phyloP scores from a whole-genome alignment of 2,797 vertebrate species.

The Liasis olivaceus region DNA sequence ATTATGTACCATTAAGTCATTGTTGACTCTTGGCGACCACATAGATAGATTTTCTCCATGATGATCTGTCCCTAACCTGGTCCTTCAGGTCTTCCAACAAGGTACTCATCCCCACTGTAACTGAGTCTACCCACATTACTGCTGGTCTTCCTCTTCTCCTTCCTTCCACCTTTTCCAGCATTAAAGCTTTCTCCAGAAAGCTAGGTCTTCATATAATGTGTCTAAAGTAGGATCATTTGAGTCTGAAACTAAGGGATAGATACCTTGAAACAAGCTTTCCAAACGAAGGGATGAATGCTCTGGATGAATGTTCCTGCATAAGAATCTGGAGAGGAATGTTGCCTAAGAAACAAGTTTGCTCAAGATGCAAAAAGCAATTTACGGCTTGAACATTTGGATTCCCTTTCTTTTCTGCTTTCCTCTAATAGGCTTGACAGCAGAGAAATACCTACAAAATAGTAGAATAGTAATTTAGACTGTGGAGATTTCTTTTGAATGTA shows the following conservation, averaged over 20 bases:
- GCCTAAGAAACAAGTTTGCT: background rate
- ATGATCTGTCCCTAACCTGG: background rate
- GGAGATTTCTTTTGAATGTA: constrained; percentile 2
- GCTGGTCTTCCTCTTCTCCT: background rate
- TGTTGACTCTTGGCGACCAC: background rate
- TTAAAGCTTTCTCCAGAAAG: background rate
- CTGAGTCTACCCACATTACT: background rate
- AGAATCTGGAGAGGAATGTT: background rate
- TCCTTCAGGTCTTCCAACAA: background rate
- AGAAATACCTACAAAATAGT: background rate
- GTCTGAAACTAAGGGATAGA: background rate
- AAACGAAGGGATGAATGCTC: background rate
- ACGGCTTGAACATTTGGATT: constrained; percentile 17
- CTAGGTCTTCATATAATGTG: background rate
- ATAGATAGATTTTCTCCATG: background rate
- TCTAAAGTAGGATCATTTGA: background rate
- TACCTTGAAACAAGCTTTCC: background rate
- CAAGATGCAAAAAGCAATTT: constrained; percentile 34
- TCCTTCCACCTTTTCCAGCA: background rate
- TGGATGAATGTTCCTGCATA: background rate
- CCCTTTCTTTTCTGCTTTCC: background rate
- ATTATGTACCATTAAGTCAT: background rate
- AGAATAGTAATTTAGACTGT: background rate
- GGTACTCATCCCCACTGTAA: background rate
- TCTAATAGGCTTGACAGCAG: constrained; percentile 17